These are phyloP conservation scores for Atractosteus spatula DNA, from an alignment of 2,113 vertebrate species.

Conservation along the genomic window DNA sequence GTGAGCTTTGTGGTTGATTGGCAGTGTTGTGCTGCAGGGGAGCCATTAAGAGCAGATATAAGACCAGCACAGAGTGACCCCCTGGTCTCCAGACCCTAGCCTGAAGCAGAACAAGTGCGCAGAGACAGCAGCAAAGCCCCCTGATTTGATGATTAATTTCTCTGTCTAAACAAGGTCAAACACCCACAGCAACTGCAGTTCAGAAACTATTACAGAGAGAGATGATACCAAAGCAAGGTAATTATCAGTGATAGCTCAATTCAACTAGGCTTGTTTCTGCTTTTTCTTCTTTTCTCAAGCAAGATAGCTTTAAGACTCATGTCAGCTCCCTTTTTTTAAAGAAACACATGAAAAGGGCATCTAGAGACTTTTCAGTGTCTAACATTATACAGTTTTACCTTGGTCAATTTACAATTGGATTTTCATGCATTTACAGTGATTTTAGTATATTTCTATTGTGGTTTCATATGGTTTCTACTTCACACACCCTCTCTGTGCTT, in stretches of 20 bases:
- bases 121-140: background rate
- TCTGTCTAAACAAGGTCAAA: conserved; percentile 50
- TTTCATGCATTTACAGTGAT: too few species aligned
- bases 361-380: too few species aligned
- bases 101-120: background rate
- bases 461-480: too few species aligned
- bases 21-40: too few species aligned
- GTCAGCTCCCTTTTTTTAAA: background rate
- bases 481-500: too few species aligned
- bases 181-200: conserved; percentile 41
- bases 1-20: too few species aligned
- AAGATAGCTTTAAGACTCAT: background rate
- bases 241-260: conserved; percentile 47
- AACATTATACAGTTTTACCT: too few species aligned
- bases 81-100: background rate
- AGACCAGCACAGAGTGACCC: too few species aligned
- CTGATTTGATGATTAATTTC: conserved; percentile 19
- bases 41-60: too few species aligned
- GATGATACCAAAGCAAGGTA: conserved; percentile 51
- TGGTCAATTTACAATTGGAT: too few species aligned
- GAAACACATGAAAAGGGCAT: too few species aligned
- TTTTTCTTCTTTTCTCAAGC: conserved; percentile 28
- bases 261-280: conserved; percentile 32
- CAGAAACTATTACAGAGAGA: conserved; percentile 46
- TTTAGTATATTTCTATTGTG: too few species aligned